Evolutionary conservation across 2,797 vertebrate genomes (phyloP).

Genomic region (Novumbra hubbsi): DNA sequence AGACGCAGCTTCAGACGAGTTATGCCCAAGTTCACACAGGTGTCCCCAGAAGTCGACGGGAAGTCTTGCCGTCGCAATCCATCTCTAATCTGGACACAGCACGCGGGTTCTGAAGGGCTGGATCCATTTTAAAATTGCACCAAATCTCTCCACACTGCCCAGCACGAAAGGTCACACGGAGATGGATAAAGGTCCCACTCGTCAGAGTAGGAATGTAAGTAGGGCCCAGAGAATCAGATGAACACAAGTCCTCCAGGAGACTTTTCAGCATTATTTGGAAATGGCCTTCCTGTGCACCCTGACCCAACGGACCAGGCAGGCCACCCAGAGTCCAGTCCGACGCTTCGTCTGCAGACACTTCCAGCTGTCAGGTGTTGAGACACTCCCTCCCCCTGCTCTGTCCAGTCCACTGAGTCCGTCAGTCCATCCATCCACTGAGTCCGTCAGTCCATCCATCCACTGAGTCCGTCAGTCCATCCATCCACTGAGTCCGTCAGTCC

Average conservation of each 20-base stretch:
- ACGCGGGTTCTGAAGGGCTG: not conserved
- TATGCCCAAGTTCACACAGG: conserved; percentile 5
- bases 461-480: too few species aligned
- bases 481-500: conserved; percentile 3
- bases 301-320: conserved; percentile 41
- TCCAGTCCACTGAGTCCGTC: not conserved
- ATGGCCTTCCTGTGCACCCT: conserved; percentile 37
- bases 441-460: too few species aligned
- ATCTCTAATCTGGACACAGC: not conserved
- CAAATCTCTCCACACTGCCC: not conserved
- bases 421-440: too few species aligned
- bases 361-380: conserved; percentile 16
- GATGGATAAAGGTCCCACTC: conserved; percentile 2
- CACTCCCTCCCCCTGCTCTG: not conserved
- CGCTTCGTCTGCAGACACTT: conserved; percentile 2
- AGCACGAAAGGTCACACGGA: conserved; percentile 17
- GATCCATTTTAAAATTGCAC: not conserved
- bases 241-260: conserved; percentile 29
- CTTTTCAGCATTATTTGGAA: conserved; percentile 37
- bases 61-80: not conserved
- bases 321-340: conserved; percentile 30
- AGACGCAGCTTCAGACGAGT: conserved; percentile 24
- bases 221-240: not conserved
- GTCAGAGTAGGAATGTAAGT: conserved; percentile 6
- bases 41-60: not conserved